Evolutionary conservation across 1,140 invertebrate genomes (phyloP), one percentile per base, ranked within the genome.

Genomic region (Trichonephila inaurata): DNA sequence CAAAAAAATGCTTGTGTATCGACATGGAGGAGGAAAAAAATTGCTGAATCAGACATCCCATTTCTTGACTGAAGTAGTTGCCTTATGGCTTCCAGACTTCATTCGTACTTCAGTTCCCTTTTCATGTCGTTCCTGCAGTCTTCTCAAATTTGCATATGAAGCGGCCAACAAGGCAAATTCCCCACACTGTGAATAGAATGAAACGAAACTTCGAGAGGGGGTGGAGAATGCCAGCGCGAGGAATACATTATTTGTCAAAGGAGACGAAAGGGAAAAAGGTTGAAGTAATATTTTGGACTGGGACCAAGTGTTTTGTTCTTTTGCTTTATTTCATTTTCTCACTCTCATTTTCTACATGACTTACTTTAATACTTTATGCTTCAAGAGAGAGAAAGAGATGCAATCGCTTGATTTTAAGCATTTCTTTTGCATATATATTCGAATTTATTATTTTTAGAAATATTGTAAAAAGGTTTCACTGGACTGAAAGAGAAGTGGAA

Each of bases 211-310:
- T 77, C 18, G 16, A 33, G 28, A 77, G 72, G 33, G 33, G 72
- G 72, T 33, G 18, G 72, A 7, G 62, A 64, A 21, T 18, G 18
- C 16, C 16, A 64, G 72, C 3, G 72, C 12, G 72, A 77, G 58
- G 83, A 85, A 85, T 60, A 60, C 58, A 85, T 85, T 85, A 85
- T 85, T 85, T 85, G 83, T 85, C 83, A 85, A 85, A 85, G 33
- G 83, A 60, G n/a, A 19, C 21, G 83, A n/a, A 21, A n/a, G 83
- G 58, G 83, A 60, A 85, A 60, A 60, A 85, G 83, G 83, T 85
- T 85, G 83, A 60, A 85, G 83, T 85, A 85, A 85, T 85, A 85
- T 85, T 85, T 85, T 85, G 83, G 83, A 85, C 51, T 58, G 58
- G 16, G 51, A 85, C 83, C 83, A 85, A 85, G 24, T 60, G 24